phyloP scores from a whole-genome alignment of 2,797 vertebrate genomes.

The Syncerus caffer region DNA sequence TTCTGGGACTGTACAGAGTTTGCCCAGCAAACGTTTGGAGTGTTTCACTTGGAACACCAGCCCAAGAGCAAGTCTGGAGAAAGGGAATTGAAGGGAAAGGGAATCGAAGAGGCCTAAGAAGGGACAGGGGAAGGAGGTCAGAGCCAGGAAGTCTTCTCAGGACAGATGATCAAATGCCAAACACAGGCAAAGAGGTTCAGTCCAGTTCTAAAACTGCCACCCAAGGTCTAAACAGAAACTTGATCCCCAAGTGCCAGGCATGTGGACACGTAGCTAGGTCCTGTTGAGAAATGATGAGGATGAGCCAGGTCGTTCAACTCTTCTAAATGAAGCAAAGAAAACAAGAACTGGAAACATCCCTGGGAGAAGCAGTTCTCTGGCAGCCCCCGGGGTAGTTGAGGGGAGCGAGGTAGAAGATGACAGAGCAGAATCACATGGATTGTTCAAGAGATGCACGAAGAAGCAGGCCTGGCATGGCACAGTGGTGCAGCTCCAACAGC shows the following conservation, averaged over 20 bases:
- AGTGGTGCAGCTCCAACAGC: not conserved
- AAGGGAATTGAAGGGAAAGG: not conserved
- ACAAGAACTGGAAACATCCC: not conserved
- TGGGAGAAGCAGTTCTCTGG: not conserved
- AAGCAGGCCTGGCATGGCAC: fast-evolving
- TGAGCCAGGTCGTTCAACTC: not conserved
- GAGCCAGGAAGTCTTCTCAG: not conserved
- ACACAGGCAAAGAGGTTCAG: not conserved
- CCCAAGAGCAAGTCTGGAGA: not conserved
- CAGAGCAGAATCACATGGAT: not conserved
- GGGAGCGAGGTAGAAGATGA: not conserved
- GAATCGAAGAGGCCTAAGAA: not conserved
- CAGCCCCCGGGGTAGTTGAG: too few species aligned
- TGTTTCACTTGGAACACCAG: not conserved
- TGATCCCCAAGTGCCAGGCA: not conserved
- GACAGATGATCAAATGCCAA: not conserved
- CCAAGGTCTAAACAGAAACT: not conserved
- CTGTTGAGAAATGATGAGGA: not conserved
- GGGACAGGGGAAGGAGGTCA: not conserved
- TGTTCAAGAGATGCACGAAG: not conserved
- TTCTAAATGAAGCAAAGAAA: not conserved
- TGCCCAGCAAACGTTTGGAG: not conserved
- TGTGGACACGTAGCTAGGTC: not conserved
- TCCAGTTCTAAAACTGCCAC: not conserved
- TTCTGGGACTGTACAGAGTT: not conserved